phyloP scores from a whole-genome alignment of 2,888 invertebrate species.

The Agrotis puta region DNA sequence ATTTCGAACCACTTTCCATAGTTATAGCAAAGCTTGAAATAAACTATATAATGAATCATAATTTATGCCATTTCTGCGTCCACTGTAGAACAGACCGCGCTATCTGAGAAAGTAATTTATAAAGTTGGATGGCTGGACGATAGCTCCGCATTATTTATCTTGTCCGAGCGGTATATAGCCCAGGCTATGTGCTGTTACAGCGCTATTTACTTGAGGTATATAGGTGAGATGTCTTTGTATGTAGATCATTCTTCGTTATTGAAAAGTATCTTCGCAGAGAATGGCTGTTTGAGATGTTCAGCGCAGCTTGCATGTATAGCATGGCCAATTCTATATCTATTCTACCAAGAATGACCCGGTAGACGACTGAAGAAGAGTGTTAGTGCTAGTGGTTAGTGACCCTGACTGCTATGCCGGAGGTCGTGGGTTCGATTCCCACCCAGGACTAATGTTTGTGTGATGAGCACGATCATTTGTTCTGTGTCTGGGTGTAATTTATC shows the following conservation, averaged over 20 bases:
- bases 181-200: conserved; percentile 49
- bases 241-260: conserved; percentile 1
- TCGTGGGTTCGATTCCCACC: no score
- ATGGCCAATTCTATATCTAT: no score
- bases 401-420: no score
- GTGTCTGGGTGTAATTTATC: no score
- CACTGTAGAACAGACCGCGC: conserved; percentile 71
- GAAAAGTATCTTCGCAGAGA: neutral
- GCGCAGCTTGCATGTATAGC: no score
- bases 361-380: no score
- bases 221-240: conserved; percentile 29
- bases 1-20: neutral
- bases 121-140: conserved; percentile 84
- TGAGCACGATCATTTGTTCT: no score
- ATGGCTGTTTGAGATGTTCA: neutral
- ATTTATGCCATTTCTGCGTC: conserved; percentile 52
- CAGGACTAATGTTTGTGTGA: no score
- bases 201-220: conserved; percentile 25
- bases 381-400: no score
- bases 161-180: conserved; percentile 63
- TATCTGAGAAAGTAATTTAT: conserved; percentile 88
- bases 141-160: conserved; percentile 82
- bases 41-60: conserved; percentile 7
- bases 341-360: no score
- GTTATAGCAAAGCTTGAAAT: neutral